Conservation (phyloP, 2,797 vertebrate genomes). For the Aeoliscus strigatus region DNA sequence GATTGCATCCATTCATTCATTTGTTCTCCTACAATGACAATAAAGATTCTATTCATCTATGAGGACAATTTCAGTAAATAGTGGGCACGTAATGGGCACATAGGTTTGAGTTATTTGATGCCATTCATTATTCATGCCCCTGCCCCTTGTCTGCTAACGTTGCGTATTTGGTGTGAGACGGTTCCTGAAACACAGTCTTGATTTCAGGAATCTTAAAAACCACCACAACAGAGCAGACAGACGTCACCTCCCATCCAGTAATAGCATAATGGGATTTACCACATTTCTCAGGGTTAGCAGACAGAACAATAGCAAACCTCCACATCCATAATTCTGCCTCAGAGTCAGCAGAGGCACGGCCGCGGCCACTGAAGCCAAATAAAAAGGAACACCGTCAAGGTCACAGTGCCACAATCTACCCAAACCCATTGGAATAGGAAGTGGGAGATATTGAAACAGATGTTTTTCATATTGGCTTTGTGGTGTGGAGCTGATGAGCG, state of each 20-base stretch:
- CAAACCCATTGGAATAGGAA: slow-evolving; percentile 62
- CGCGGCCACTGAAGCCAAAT: slow-evolving; percentile 37
- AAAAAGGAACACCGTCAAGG: slow-evolving; percentile 62
- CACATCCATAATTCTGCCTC: slow-evolving; percentile 42
- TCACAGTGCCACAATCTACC: slow-evolving; percentile 66
- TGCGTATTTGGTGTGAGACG: no score
- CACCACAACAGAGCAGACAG: slow-evolving; percentile 26
- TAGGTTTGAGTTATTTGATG: no score
- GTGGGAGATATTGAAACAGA: slow-evolving; percentile 75
- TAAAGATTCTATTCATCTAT: no score
- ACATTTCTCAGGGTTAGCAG: slow-evolving; percentile 48
- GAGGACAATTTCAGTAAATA: no score
- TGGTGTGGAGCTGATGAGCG: slow-evolving; percentile 62
- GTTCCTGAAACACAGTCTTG: slow-evolving; percentile 16
- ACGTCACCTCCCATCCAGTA: slow-evolving; percentile 24
- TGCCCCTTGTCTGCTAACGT: no score
- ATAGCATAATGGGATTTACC: slow-evolving; percentile 43
- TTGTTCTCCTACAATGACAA: no score
- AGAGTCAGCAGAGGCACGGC: slow-evolving; percentile 40
- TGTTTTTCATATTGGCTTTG: slow-evolving; percentile 72
- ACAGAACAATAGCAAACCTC: slow-evolving; percentile 56
- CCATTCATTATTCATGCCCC: no score
- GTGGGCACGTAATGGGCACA: no score
- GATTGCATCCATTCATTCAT: no score
- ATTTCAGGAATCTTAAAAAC: slow-evolving; percentile 29